Evolutionary conservation across 30 jellyfish, hydroid and myxozoan genomes (phyloP), one percentile per base, ranked within the genome.

Genomic region (Hydra vulgaris): DNA sequence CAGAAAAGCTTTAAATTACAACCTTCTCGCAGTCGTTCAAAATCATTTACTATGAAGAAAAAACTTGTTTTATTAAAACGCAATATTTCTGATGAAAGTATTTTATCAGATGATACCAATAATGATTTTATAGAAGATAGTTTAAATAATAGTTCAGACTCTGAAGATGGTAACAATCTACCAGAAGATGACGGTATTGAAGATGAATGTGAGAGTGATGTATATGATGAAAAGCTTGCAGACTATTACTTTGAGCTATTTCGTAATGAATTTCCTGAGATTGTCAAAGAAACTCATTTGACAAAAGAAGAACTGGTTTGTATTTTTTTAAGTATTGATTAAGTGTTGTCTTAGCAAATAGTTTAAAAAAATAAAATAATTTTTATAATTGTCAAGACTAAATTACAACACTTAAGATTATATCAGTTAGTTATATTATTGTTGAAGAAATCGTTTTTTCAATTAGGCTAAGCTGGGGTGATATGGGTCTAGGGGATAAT

Each of bases 1-100:
- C 90, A 87, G 92, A 92, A 87, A 72, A 92, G 96, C 74, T 79
- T 87, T 73, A 83, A 78, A 67, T 27, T 92, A 74, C 15, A 69
- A 25, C 7, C 79, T 19, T 24, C 79, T 27, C 82, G 68, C 74
- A 24, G 82, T 24, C 82, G 85, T 4, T 78, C 85, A 23, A 78
- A 78, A 24, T 78, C 85, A 78, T 53, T 55, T 66, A 54, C 26
- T 17, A n/a, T 27, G 8, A 78, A 78, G 54, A 25, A 12, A 16
- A 78, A 61, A 53, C 20, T 24, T 20, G 53, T 27, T 18, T 24
- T 53, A 16, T 17, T 4, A n/a, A 68, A 20, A 68, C 7, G 8
- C 27, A 68, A 68, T 68, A 8, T n/a, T 23, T 21, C 77, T 22
- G 61, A 7, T 20, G 84, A 77, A 77, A 53, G 61, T n/a, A 68